Evolutionary conservation across 1,140 invertebrate genomes (phyloP).

Genomic region (Aleiodes sp.): DNA sequence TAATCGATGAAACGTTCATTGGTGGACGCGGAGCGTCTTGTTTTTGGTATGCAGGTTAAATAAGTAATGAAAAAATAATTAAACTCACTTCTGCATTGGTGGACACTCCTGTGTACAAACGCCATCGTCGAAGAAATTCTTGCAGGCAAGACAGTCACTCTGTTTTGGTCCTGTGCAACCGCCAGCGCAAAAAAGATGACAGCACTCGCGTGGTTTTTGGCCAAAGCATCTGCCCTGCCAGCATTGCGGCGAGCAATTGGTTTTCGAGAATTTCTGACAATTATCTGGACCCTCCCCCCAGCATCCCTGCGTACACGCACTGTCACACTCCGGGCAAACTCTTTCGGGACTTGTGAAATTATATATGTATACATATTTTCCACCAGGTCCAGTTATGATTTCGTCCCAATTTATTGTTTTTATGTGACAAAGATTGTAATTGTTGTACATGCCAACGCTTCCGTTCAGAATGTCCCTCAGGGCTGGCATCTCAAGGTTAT

Average conservation of each 20-base stretch:
- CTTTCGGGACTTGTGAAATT: slow-evolving; percentile 84
- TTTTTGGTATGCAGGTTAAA: too few relatives aligned
- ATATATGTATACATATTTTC: slow-evolving; percentile 80
- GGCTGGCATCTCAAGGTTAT: slow-evolving; percentile 88
- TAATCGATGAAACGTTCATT: too few relatives aligned
- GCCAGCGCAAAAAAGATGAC: slow-evolving; percentile 95
- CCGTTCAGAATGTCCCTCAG: slow-evolving; percentile 88
- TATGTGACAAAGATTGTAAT: slow-evolving; percentile 96
- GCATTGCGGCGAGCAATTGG: slow-evolving; percentile 93
- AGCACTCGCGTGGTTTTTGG: slow-evolving; percentile 89
- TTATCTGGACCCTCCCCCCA: slow-evolving; percentile 94
- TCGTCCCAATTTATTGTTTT: slow-evolving; percentile 95
- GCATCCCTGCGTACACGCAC: slow-evolving; percentile 81
- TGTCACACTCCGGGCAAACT: slow-evolving; percentile 81
- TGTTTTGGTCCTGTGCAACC: slow-evolving; percentile 94
- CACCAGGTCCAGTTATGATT: slow-evolving; percentile 82
- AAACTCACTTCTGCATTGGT: slow-evolving; percentile 77
- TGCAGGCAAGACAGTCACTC: slow-evolving; percentile 93
- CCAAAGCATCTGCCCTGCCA: slow-evolving; percentile 93
- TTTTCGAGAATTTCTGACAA: slow-evolving; percentile 94
- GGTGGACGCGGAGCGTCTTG: too few relatives aligned
- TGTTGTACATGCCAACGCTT: slow-evolving; percentile 92
- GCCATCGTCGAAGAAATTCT: slow-evolving; percentile 95
- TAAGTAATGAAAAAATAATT: not conserved
- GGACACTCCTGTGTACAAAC: slow-evolving; percentile 96